phyloP scores from a whole-genome alignment of 2,113 vertebrate species.

The Rhabdomys dilectus region DNA sequence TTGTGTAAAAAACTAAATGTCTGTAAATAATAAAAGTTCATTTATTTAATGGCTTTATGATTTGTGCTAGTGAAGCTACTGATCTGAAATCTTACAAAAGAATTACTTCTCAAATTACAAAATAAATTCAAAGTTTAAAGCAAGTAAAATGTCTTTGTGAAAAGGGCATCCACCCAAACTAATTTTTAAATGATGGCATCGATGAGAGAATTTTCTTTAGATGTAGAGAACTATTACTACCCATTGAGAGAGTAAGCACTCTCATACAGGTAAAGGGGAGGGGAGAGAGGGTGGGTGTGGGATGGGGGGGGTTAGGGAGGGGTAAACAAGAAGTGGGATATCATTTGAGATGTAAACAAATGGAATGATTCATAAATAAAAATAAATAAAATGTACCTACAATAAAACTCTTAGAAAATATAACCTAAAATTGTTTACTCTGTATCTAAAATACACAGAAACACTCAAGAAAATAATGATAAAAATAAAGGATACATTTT shows the following conservation, averaged over 20 bases:
- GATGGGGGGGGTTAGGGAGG: too few relatives aligned
- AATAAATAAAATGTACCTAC: too few relatives aligned
- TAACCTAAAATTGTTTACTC: too few relatives aligned
- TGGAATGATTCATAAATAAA: too few relatives aligned
- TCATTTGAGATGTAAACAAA: too few relatives aligned
- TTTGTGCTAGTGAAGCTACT: background rate
- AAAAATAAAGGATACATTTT: too few relatives aligned
- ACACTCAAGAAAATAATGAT: too few relatives aligned
- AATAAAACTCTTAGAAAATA: too few relatives aligned
- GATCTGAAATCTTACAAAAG: background rate
- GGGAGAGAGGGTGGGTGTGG: too few relatives aligned
- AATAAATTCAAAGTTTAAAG: background rate
- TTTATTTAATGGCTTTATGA: background rate
- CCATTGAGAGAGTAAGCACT: background rate
- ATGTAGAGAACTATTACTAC: background rate
- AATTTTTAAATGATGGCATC: background rate
- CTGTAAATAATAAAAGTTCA: background rate
- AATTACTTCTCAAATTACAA: conserved; percentile 4
- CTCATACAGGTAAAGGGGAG: too few relatives aligned
- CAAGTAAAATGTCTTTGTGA: background rate
- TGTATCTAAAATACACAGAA: too few relatives aligned
- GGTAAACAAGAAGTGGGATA: too few relatives aligned
- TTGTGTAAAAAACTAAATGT: conserved; percentile 23
- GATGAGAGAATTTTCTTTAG: background rate
- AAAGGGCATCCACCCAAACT: background rate